Percentiles rank a stretch among this genome's conserved stretches.
Evolutionary conservation across 1,140 invertebrate species (phyloP).

Genomic region (Gyrodactylus bullatarudis): DNA sequence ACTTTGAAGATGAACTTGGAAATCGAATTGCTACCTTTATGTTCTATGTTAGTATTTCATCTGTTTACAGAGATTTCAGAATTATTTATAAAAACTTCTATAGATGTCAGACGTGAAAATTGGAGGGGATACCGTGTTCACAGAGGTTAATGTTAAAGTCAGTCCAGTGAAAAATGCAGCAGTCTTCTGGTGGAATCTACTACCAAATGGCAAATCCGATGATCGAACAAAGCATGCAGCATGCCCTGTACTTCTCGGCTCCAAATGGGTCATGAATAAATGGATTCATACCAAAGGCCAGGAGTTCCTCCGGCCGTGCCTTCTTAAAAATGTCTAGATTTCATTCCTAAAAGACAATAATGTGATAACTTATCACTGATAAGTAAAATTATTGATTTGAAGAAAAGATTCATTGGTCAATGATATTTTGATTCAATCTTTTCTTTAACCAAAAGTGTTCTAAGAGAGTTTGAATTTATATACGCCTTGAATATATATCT

Average conservation of each 20-base stretch:
- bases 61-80: not conserved
- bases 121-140: constrained; percentile 64
- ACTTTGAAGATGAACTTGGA: constrained; percentile 39
- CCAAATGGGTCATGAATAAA: constrained; percentile 20
- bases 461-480: too few species aligned
- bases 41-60: constrained; percentile 27
- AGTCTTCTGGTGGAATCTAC: constrained; percentile 25
- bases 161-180: constrained; percentile 12
- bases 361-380: too few species aligned
- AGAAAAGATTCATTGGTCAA: too few species aligned
- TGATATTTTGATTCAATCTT: too few species aligned
- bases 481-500: too few species aligned
- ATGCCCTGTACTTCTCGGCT: constrained; percentile 23
- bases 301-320: constrained; percentile 9
- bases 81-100: constrained; percentile 5
- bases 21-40: constrained; percentile 59
- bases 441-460: too few species aligned
- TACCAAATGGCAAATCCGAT: constrained; percentile 18
- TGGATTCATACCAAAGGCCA: constrained; percentile 10
- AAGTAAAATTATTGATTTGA: too few species aligned
- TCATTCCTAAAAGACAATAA: too few species aligned
- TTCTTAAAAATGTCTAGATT: constrained; percentile 7
- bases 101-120: constrained; percentile 64
- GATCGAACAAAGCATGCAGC: constrained; percentile 21
- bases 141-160: constrained; percentile 26